Evolutionary conservation across 1,140 invertebrate species (phyloP), one percentile per base, ranked within the genome.

Genomic region (Octopus bimaculoides): DNA sequence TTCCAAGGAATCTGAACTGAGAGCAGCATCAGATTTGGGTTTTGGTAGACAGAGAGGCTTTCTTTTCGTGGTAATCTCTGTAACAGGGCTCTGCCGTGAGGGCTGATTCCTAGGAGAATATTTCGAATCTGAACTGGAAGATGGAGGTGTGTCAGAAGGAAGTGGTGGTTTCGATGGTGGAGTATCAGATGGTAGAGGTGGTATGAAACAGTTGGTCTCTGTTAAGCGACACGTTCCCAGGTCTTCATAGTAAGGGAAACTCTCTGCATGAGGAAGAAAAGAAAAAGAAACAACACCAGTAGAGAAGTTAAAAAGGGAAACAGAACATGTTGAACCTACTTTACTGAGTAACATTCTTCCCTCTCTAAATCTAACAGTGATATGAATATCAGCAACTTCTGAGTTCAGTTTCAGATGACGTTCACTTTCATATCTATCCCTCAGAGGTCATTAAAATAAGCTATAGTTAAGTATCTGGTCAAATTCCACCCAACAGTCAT

Each of bases 71-170:
- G 56, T 52, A 26, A 20, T 9, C 41, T 52, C 78, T 74, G 55
- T n/a, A 12, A 78, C 73, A 4, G 66, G 7, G 77, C 66, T 78
- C 75, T 77, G 17, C 81, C 80, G 17, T 2, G 84, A 83, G 26
- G 26, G 26, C 26, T 41, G 26, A 9, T 55, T 55, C 61, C 6
- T 53, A 69, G 77, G 52, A 66, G n/a, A 52, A 52, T 26, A 66
- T 26, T 71, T 71, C 17, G 26, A 71, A 14, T 71, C 66, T n/a
- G 66, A 71, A 71, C 66, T 20, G 53, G 85, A 83, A 5, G 82
- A 79, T 9, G 84, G 84, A 14, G 84, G 84, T 41, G 85, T 84
- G 17, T 77, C 80, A 20, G 80, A 41, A 26, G 82, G 82, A 41
- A 79, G 66, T 17, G 82, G 83, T 20, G 81, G 83, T 54, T 78